A percentile compares a stretch with the other conserved stretches of the same genome.
phyloP scores from a whole-genome alignment of 2,113 vertebrate genomes.

The Pseudorasbora parva region DNA sequence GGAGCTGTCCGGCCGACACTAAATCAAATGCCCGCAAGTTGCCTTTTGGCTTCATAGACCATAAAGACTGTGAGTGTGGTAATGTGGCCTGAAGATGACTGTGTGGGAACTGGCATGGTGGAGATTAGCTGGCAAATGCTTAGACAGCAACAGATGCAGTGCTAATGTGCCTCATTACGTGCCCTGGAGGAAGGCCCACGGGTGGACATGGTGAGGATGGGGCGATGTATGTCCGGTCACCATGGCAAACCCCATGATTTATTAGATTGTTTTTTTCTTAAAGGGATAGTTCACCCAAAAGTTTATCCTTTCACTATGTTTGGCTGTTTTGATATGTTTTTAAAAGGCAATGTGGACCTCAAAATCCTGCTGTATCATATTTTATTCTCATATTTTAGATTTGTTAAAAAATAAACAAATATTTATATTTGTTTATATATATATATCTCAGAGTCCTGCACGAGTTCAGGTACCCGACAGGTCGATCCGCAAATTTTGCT shows the following conservation, averaged over 20 bases:
- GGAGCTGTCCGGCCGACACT: slow-evolving; percentile 51
- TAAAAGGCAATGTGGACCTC: not conserved
- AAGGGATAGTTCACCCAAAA: not conserved
- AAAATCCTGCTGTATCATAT: too few species aligned
- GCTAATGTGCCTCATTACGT: slow-evolving; percentile 61
- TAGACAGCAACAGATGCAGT: slow-evolving; percentile 61
- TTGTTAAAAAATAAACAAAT: too few species aligned
- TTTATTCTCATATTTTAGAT: too few species aligned
- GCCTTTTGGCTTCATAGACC: slow-evolving; percentile 59
- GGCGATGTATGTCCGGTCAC: slow-evolving; percentile 25
- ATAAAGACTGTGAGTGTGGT: slow-evolving; percentile 62
- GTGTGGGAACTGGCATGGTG: slow-evolving; percentile 37
- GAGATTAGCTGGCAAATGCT: slow-evolving; percentile 55
- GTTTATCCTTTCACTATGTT: not conserved
- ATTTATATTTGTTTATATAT: too few species aligned
- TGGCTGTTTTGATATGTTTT: not conserved
- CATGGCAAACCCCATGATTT: not conserved
- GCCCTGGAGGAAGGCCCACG: slow-evolving; percentile 47
- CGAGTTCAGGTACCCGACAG: too few species aligned
- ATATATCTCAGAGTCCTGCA: too few species aligned
- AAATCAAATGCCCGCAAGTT: slow-evolving; percentile 64
- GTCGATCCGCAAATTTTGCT: too few species aligned
- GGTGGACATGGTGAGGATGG: slow-evolving; percentile 27
- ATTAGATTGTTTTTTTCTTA: slow-evolving; percentile 2
- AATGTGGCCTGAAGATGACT: slow-evolving; percentile 50